These are phyloP conservation scores for Nomia melanderi DNA, from an alignment of 1,140 invertebrate species.

Conservation along the genomic window DNA sequence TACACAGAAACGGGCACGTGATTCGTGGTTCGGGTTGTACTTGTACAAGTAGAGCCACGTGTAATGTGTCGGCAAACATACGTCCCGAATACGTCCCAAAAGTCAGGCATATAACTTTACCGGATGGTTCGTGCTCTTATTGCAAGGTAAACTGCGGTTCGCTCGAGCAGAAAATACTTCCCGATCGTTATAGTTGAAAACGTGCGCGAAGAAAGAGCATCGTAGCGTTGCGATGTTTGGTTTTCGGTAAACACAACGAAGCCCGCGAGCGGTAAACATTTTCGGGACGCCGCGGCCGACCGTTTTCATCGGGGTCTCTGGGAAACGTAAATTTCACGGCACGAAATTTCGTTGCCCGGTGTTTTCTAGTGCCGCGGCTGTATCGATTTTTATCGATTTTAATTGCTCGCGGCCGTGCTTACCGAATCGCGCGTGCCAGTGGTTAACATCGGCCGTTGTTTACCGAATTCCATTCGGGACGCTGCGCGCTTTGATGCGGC, in stretches of 20 bases:
- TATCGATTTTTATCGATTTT: neutral
- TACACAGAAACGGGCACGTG: neutral
- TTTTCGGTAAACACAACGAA: conserved; percentile 7
- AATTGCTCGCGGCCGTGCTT: neutral
- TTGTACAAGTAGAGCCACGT: neutral
- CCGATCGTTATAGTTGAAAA: conserved; percentile 2
- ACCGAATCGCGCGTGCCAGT: neutral
- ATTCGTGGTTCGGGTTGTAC: neutral
- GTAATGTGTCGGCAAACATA: conserved; percentile 21
- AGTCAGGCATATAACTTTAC: conserved; percentile 7
- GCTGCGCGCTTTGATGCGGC: too few species aligned
- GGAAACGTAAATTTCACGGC: neutral
- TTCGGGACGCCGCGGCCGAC: neutral
- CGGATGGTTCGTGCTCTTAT: neutral
- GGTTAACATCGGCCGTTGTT: too few species aligned
- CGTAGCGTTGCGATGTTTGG: neutral
- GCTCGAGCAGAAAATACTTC: neutral
- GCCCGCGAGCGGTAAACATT: too few species aligned
- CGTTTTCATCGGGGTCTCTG: neutral
- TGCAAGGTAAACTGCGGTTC: neutral
- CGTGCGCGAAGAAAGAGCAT: neutral
- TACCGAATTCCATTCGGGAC: neutral
- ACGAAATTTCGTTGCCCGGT: neutral
- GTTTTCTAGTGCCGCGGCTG: neutral
- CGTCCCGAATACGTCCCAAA: neutral